Base-by-base conservation (phyloP, 2,797 vertebrate genomes). In the Gallinago solitaria region DNA sequence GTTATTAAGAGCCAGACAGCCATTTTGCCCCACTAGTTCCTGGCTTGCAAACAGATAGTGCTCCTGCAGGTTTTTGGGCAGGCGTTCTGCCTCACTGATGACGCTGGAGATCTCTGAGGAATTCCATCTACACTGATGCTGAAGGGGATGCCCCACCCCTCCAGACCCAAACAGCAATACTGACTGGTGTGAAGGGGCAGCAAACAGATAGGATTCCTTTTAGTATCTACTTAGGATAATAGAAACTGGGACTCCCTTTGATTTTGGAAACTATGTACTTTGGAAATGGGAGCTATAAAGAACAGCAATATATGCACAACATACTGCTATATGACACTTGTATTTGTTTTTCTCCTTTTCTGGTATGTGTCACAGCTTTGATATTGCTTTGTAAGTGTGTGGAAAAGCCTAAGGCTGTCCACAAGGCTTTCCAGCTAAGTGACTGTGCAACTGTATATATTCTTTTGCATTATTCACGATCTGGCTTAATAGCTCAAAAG, bases 311-410 rank as follows among this genome's bases (percentile, higher is more conserved):
- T 3, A 7, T 16, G 7, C 16, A 27, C 15, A 8, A 24, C 13
- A 6, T 15, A 25, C 5, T 43, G 51, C 12, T 67, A 6, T 27
- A 18, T 0, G 0, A 16, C 56, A 69, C 32, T 59, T 67, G 2
- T 27, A 39, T 47, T 57, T 80, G 6, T 14, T 56, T 69, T 47
- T 33, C 33, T 20, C 25, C 4, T 68, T 79, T 59, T 51, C 57
- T 88, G 9, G 2, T 43, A 15, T 47, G 17, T 53, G 21, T 48
- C 8, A n/a, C 19, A 16, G 41, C 12, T 69, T 82, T 82, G 50
- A 57, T 3, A 18, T 17, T 83, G 17, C 13, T 79, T 79, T 85
- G 8, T 85, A 82, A 89, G 33, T 61, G 54, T 6, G 2, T 57
- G 23, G 56, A 53, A 60, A 76, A 79, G 47, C 47, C 47, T n/a